These are phyloP conservation scores for Tamandua tetradactyla DNA, from an alignment of 2,797 vertebrate genomes.

Conservation along the genomic window DNA sequence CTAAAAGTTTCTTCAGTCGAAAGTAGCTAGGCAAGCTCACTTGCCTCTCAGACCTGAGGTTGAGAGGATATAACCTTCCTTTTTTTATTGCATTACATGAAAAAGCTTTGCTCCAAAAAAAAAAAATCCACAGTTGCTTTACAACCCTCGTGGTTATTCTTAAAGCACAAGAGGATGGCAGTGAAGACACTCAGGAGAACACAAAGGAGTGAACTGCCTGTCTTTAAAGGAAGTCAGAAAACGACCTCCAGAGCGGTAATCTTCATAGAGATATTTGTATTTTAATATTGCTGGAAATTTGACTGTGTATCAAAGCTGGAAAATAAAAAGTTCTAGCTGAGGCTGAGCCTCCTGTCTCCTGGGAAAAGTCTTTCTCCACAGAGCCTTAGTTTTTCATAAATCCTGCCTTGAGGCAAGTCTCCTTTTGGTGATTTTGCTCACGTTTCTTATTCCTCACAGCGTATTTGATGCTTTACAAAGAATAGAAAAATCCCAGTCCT, in stretches of 20 bases:
- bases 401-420: conserved; percentile 33
- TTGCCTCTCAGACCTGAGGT: conserved; percentile 67
- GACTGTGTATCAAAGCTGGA: conserved; percentile 74
- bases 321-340: conserved; percentile 64
- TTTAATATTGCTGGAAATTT: conserved; percentile 75
- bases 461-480: neutral
- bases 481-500: neutral
- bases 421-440: neutral
- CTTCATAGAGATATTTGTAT: conserved; percentile 76
- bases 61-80: conserved; percentile 66
- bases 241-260: conserved; percentile 77
- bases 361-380: conserved; percentile 53
- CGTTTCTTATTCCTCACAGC: neutral
- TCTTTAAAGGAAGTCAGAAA: conserved; percentile 79
- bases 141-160: conserved; percentile 71
- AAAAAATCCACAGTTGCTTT: conserved; percentile 43
- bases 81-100: conserved; percentile 63
- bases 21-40: conserved; percentile 11
- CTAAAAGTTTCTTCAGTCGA: conserved; percentile 64
- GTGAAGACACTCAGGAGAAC: conserved; percentile 66
- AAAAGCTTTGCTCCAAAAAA: conserved; percentile 62
- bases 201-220: conserved; percentile 70
- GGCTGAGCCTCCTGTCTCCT: conserved; percentile 34
- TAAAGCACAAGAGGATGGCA: conserved; percentile 67
- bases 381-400: conserved; percentile 55